These are phyloP conservation scores for Dendropsophus ebraccatus DNA, from an alignment of 2,113 vertebrate genomes.

Conservation along the genomic window DNA sequence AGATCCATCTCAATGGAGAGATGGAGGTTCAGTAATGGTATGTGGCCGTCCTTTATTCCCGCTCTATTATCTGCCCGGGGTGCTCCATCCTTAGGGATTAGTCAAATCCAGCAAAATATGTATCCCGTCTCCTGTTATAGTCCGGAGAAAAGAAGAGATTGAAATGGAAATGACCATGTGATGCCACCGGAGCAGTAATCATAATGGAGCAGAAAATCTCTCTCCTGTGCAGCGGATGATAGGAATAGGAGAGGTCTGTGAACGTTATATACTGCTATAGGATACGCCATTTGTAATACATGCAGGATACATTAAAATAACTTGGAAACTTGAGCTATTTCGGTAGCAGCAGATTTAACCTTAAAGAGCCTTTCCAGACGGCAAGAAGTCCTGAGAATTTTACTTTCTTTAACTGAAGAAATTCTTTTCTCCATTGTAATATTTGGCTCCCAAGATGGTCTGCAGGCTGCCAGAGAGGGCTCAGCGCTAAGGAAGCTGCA, in stretches of 20 bases:
- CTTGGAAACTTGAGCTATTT: not conserved
- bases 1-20: not conserved
- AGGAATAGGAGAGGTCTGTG: not conserved
- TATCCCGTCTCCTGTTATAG: not conserved
- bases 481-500: not conserved
- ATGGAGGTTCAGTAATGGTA: not conserved
- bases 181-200: not conserved
- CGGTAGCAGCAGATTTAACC: not conserved
- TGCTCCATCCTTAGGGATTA: not conserved
- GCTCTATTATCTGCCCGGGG: not conserved
- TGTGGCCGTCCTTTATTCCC: not conserved
- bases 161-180: slow-evolving; percentile 10
- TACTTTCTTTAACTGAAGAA: not conserved
- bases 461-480: not conserved
- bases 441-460: not conserved
- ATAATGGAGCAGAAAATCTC: not conserved
- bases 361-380: not conserved
- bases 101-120: not conserved
- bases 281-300: not conserved
- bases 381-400: not conserved
- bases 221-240: not conserved
- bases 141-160: not conserved
- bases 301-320: slow-evolving; percentile 39
- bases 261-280: not conserved
- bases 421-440: not conserved